phyloP scores from a whole-genome alignment of 2,113 vertebrate genomes.

The Planiliza haematocheilus region DNA sequence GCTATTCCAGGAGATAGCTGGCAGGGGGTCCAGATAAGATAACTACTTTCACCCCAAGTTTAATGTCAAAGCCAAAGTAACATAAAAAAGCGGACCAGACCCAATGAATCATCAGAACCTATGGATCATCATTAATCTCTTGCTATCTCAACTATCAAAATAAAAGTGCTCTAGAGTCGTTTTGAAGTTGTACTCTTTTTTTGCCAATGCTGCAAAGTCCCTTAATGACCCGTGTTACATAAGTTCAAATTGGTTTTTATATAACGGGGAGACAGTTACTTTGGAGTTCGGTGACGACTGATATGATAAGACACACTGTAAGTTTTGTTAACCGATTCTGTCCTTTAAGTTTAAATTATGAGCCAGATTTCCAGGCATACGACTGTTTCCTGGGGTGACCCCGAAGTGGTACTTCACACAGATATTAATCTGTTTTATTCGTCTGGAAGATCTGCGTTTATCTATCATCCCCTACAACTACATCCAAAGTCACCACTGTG shows the following conservation, averaged over 20 bases:
- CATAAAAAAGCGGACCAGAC: slow-evolving; percentile 47
- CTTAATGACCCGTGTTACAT: slow-evolving; percentile 44
- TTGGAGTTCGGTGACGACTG: slow-evolving; percentile 18
- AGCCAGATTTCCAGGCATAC: slow-evolving; percentile 28
- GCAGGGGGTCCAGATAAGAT: slow-evolving; percentile 52
- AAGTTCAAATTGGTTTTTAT: slow-evolving; percentile 45
- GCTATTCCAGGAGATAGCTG: slow-evolving; percentile 52
- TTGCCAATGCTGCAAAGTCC: slow-evolving; percentile 42
- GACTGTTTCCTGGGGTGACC: slow-evolving; percentile 49
- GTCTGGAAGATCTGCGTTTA: slow-evolving; percentile 45
- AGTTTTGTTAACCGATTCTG: slow-evolving; percentile 63
- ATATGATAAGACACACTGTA: slow-evolving; percentile 62
- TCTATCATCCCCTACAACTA: slow-evolving; percentile 38
- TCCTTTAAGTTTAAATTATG: slow-evolving; percentile 62
- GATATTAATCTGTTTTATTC: slow-evolving; percentile 69
- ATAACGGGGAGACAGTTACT: slow-evolving; percentile 37
- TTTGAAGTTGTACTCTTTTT: slow-evolving; percentile 49
- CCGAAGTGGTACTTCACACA: slow-evolving; percentile 50
- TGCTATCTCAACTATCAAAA: slow-evolving; percentile 52
- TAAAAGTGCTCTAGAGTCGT: slow-evolving; percentile 37
- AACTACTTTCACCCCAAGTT: slow-evolving; percentile 40
- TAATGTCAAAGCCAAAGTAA: slow-evolving; percentile 48
- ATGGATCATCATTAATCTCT: slow-evolving; percentile 60
- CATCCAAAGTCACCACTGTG: slow-evolving; percentile 19
- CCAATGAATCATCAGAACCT: slow-evolving; percentile 57